phyloP scores from a whole-genome alignment of 2,888 invertebrate species.

The Zele albiditarsus region DNA sequence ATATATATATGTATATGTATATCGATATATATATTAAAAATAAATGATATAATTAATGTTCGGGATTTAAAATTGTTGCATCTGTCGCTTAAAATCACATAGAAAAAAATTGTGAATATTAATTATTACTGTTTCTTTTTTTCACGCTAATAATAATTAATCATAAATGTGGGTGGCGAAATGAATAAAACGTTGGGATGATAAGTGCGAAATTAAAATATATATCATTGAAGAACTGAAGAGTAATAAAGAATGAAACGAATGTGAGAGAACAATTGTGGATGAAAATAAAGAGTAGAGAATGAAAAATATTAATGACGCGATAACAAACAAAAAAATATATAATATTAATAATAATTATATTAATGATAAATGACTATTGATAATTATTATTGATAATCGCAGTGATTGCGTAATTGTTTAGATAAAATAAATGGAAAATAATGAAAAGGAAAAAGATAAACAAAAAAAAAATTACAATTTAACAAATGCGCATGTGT shows the following conservation, averaged over 20 bases:
- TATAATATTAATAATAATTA: constrained; percentile 43
- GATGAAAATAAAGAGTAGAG: too few relatives aligned
- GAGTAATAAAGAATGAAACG: too few relatives aligned
- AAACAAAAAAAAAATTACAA: constrained; percentile 26
- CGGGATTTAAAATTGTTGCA: background rate
- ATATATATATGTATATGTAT: background rate
- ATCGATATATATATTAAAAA: background rate
- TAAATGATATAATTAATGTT: background rate
- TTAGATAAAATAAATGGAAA: constrained; percentile 9
- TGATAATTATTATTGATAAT: constrained; percentile 2
- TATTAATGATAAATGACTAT: background rate
- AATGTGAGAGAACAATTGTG: too few relatives aligned
- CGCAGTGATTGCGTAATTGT: background rate
- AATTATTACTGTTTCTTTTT: constrained; percentile 4
- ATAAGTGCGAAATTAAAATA: too few relatives aligned
- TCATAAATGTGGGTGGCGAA: too few relatives aligned
- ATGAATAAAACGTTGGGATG: too few relatives aligned
- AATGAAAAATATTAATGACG: too few relatives aligned
- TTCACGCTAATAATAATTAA: too few relatives aligned
- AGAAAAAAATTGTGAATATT: background rate
- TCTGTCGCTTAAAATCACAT: background rate
- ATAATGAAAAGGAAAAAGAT: constrained; percentile 12
- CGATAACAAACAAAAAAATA: constrained; percentile 12
- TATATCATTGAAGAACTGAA: too few relatives aligned
- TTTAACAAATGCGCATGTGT: constrained; percentile 45